A percentile compares a stretch with the other conserved stretches of the same genome.
phyloP scores from a whole-genome alignment of 1,140 invertebrate species.

The Sarcophaga peregrina region DNA sequence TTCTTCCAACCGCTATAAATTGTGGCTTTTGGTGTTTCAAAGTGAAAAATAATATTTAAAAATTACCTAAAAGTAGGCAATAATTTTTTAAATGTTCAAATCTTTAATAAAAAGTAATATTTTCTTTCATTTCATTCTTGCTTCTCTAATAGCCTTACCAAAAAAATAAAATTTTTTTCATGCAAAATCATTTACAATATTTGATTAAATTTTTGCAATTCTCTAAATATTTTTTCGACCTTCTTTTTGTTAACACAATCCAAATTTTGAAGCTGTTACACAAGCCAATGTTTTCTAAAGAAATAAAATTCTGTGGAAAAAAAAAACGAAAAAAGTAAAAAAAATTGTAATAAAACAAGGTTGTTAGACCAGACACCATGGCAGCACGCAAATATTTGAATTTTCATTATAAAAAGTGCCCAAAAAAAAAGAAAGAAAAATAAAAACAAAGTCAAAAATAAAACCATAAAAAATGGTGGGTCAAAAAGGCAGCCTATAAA shows the following conservation, averaged over 20 bases:
- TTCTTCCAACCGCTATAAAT: no score
- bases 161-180: background rate
- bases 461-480: no score
- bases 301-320: background rate
- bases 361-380: background rate
- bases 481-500: no score
- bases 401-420: background rate
- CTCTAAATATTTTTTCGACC: background rate
- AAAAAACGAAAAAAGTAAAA: background rate
- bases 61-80: no score
- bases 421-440: background rate
- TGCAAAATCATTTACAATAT: background rate
- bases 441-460: background rate
- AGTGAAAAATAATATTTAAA: no score
- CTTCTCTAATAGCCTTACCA: no score
- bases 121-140: no score
- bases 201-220: background rate
- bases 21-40: no score
- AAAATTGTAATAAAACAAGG: background rate
- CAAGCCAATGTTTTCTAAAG: background rate
- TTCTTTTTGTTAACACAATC: background rate
- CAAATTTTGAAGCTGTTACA: background rate
- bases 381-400: conserved; percentile 16
- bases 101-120: no score
- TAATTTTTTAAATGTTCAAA: no score